Evolutionary conservation across 2,797 vertebrate species (phyloP).

Genomic region (Bovichtus diacanthus): DNA sequence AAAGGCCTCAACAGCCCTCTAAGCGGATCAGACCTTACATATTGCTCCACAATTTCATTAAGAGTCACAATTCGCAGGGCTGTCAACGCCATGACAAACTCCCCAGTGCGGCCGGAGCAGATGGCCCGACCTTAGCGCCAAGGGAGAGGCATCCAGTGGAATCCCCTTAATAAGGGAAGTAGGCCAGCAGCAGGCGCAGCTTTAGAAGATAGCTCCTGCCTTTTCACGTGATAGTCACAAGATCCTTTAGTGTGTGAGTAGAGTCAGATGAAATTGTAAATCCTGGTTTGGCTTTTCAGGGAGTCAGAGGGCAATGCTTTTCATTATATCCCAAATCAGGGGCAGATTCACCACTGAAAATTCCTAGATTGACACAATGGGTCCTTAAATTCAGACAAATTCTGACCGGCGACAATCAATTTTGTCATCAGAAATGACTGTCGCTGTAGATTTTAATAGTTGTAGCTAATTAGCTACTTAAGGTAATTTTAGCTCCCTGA

Average conservation of each 20-base stretch:
- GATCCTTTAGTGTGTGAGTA: conserved; percentile 11
- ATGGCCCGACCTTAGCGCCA: conserved; percentile 61
- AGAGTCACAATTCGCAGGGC: conserved; percentile 66
- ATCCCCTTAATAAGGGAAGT: conserved; percentile 67
- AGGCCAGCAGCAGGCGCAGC: conserved; percentile 43
- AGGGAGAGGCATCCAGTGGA: conserved; percentile 61
- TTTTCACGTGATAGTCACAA: conserved; percentile 41
- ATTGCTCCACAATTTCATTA: conserved; percentile 78
- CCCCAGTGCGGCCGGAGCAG: conserved; percentile 62
- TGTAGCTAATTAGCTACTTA: background rate
- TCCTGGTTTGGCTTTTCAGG: conserved; percentile 3
- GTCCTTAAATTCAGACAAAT: background rate
- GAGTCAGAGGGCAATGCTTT: background rate
- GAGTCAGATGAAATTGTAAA: conserved; percentile 24
- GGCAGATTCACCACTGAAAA: background rate
- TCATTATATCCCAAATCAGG: conserved; percentile 22
- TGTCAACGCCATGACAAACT: conserved; percentile 70
- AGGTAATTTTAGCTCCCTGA: background rate
- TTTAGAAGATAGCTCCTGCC: conserved; percentile 45
- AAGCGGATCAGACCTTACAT: conserved; percentile 73
- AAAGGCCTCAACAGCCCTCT: conserved; percentile 49
- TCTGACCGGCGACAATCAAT: too few species aligned
- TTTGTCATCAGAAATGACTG: too few species aligned
- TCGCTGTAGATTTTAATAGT: background rate
- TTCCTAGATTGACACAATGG: too few species aligned